Evolutionary conservation across 2,888 invertebrate genomes (phyloP), one percentile per base, ranked within the genome.

Genomic region (Lacanobia wlatinum): DNA sequence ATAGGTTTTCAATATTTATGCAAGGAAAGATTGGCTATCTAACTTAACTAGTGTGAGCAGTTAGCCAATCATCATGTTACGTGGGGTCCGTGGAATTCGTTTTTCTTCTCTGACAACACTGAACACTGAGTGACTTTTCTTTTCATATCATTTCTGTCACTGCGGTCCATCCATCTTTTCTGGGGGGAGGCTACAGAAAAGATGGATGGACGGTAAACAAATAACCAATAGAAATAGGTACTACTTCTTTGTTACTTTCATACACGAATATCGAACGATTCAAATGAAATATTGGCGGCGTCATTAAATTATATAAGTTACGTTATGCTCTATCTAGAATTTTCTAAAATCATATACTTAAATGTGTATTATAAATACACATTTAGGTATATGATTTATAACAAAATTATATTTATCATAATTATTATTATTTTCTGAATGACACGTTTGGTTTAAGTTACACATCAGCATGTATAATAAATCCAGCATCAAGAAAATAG

Each of bases 1-100:
- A 55, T 34, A 34, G 2, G 8, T 75, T 40, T 40, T 50, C 9
- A 52, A 52, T 72, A 16, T 48, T 71, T 14, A 43, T 28, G 23
- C 50, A 52, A 34, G 52, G 52, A 50, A n/a, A 21, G 2, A 71
- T 56, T 58, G 46, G 28, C 1, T 70, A 56, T 38, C n/a, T 18
- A 48, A 16, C 9, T 40, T 1, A 18, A 28, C 12, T n/a, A 46
- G 46, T 70, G 12, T 6, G 55, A 46, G 5, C 3, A 53, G 18
- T 38, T 48, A 46, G 23, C 55, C 46, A 55, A 58, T 56, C 28
- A 34, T 56, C 18, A 8, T 16, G 28, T 23, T 16, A 55, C 55
- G 12, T 55, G 21, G 23, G 2, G 23, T 53, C 2, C 1, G 10
- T 6, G 16, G 0, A 2, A 55, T 8, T 28, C 1, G 16, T 55